A percentile compares a stretch with the other conserved stretches of the same genome.
Conservation (phyloP, 2,797 vertebrate species). For the Lagodon rhomboides region DNA sequence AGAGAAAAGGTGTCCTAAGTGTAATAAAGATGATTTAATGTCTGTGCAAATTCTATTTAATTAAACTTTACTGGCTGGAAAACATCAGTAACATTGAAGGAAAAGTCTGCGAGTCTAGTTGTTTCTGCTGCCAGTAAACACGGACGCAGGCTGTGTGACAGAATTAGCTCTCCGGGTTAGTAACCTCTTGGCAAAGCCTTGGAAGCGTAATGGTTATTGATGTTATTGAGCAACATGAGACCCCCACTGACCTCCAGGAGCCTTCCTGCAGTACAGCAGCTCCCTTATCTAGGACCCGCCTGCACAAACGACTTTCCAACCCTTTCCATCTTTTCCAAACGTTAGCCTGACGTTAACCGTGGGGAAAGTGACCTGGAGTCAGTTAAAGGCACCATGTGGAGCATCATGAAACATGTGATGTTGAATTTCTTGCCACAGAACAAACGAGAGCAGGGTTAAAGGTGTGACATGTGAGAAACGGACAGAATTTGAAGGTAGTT, state of each 20-base stretch:
- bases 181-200: conserved; percentile 3
- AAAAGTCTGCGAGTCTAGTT: neutral
- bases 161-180: conserved; percentile 41
- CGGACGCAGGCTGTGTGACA: neutral
- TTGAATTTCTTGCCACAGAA: neutral
- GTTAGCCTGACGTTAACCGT: conserved; percentile 78
- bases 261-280: conserved; percentile 68
- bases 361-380: conserved; percentile 72
- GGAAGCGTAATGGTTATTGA: conserved; percentile 52
- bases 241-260: conserved; percentile 82
- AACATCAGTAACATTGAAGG: neutral
- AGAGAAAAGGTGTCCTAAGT: no score
- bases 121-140: conserved; percentile 11
- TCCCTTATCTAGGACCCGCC: conserved; percentile 74
- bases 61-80: neutral
- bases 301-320: conserved; percentile 79
- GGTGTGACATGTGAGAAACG: no score
- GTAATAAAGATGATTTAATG: neutral
- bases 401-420: conserved; percentile 18
- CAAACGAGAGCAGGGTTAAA: neutral
- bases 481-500: no score
- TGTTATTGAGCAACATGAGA: conserved; percentile 61
- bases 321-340: conserved; percentile 77
- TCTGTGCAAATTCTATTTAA: neutral
- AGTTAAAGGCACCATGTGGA: conserved; percentile 55